Base-by-base conservation (phyloP, 35 echinoderm and acorn worm genomes). In the Eucidaris tribuloides region DNA sequence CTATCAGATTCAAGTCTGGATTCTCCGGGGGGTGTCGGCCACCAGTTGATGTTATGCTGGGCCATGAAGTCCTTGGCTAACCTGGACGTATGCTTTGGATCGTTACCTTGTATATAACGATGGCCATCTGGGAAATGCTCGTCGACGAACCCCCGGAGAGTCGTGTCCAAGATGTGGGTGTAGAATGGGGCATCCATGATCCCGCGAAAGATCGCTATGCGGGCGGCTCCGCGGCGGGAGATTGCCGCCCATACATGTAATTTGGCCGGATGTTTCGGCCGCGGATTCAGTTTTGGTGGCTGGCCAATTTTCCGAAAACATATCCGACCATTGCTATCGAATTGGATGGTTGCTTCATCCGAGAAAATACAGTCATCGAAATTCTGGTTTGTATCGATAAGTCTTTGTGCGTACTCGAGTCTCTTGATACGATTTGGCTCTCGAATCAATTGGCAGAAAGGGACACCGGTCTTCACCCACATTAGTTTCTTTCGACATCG, bases 191-290 rank as follows among this genome's bases (percentile, higher is more conserved):
- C 40, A 41, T 86, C 24, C 89, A 86, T 86, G 3, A 71, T 86
- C 14, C 82, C 76, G 25, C 45, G 28, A 77, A 92, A 92, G 7
- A 92, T 40, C 4, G 83, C 4, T 23, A 90, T 62, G 30, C 83
- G 36, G 0, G 87, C 83, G 23, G 79, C 87, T 71, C 89, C 82
- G 18, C 77, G 29, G 27, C 63, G 33, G 3, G 76, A 86, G 14
- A 92, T 92, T 42, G 77, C 83, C 0, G 83, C 90, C 90, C 76
- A 92, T 4, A 87, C 77, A 35, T 92, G 83, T 7, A 92, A 58
- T 33, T 92, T 86, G 7, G 28, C 59, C 9, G 90, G 90, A 39
- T 92, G 90, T 33, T 90, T 90, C 13, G 80, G 57, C 32, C 31
- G 39, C 14, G 56, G 56, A 19, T 55, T 76, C 36, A 70, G 45